phyloP scores from a whole-genome alignment of 2,797 vertebrate species.

The Austrolebias charrua region DNA sequence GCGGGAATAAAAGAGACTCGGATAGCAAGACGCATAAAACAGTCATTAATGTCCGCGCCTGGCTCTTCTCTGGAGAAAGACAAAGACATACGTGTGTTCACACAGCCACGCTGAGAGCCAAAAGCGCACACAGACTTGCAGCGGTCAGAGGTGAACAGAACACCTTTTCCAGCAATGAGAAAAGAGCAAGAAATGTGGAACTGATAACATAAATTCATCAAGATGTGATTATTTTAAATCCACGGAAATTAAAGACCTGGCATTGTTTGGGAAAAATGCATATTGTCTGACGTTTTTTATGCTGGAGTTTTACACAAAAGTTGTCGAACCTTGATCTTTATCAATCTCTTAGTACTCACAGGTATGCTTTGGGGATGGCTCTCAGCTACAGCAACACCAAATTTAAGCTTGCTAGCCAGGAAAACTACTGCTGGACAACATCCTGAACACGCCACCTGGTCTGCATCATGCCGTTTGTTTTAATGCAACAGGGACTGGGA shows the following conservation, averaged over 20 bases:
- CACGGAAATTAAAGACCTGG: not conserved
- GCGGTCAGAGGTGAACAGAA: conserved; percentile 50
- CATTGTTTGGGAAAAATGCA: too few relatives aligned
- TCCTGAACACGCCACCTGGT: too few relatives aligned
- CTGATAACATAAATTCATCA: conserved; percentile 38
- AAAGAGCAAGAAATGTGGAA: conserved; percentile 75
- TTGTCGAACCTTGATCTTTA: too few relatives aligned
- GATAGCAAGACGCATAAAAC: conserved; percentile 76
- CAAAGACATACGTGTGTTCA: conserved; percentile 56
- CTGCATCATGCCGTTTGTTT: too few relatives aligned
- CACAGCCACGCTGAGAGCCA: conserved; percentile 34
- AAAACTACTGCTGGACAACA: too few relatives aligned
- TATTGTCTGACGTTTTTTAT: too few relatives aligned
- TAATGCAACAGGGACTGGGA: too few relatives aligned
- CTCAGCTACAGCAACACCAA: too few relatives aligned
- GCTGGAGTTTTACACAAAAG: too few relatives aligned
- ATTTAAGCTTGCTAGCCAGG: too few relatives aligned
- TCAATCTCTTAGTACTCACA: too few relatives aligned
- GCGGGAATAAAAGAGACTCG: conserved; percentile 66
- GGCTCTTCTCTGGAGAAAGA: conserved; percentile 55
- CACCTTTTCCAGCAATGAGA: conserved; percentile 62
- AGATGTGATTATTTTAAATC: conserved; percentile 24
- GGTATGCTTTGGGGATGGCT: too few relatives aligned
- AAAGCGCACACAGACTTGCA: conserved; percentile 21
- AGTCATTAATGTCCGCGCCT: conserved; percentile 72